These are phyloP conservation scores for Axinella damicornis DNA, from an alignment of 37 sponge, comb jelly and placozoan genomes.

Conservation along the genomic window DNA sequence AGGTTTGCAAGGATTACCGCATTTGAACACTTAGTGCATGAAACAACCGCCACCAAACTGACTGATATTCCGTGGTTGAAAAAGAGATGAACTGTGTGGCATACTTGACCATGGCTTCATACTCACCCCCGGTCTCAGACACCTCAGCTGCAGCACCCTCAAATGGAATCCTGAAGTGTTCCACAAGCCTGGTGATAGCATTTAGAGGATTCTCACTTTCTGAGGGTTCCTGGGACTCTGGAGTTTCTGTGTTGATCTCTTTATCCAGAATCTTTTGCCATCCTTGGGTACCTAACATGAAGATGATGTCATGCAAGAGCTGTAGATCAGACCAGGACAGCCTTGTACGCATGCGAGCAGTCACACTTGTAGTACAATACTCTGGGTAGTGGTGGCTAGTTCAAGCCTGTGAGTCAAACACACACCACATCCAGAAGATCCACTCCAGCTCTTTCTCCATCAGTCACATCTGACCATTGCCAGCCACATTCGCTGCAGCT, in stretches of 20 bases:
- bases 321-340: too few relatives aligned
- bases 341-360: too few relatives aligned
- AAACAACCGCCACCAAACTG: slow-evolving; percentile 61
- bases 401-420: too few relatives aligned
- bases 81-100: slow-evolving; percentile 48
- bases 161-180: slow-evolving; percentile 37
- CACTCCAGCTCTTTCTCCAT: too few relatives aligned
- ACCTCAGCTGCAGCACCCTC: slow-evolving; percentile 37
- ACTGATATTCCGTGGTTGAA: slow-evolving; percentile 46
- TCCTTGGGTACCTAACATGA: too few relatives aligned
- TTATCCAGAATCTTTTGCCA: slow-evolving; percentile 28
- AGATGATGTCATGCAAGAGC: too few relatives aligned
- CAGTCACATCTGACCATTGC: too few relatives aligned
- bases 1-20: slow-evolving; percentile 41
- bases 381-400: too few relatives aligned
- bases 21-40: slow-evolving; percentile 61
- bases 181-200: slow-evolving; percentile 34
- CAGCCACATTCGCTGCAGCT: too few relatives aligned
- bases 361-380: too few relatives aligned
- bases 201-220: background rate
- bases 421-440: too few relatives aligned
- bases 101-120: slow-evolving; percentile 47
- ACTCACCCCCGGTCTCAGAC: slow-evolving; percentile 20
- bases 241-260: background rate
- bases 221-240: background rate